Evolutionary conservation across 2,888 invertebrate species (phyloP), one percentile per base, ranked within the genome.

Genomic region (Lasioglossum leucozonium): DNA sequence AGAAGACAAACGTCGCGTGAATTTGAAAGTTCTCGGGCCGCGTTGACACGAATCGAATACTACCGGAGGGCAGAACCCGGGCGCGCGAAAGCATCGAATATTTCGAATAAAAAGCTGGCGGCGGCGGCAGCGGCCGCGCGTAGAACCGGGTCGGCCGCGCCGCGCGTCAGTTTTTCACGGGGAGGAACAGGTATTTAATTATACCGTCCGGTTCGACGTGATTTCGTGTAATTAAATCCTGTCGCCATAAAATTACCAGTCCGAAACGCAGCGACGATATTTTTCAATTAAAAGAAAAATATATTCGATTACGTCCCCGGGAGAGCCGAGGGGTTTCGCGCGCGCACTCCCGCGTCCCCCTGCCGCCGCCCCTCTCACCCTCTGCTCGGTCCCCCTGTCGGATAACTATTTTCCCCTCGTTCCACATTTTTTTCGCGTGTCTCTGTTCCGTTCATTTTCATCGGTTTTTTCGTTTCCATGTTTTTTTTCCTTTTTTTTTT

Each of bases 241-340:
- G 85, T 76, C 82, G 79, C 79, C 74, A 85, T 77, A 79, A 77
- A 87, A 82, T 87, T 81, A 84, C 82, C 84, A 71, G 69, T 74
- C 62, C 82, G 82, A 77, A 81, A 76, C 77, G 75, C 44, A 72
- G 65, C 85, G 82, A 37, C 77, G 79, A 79, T 82, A 82, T 85
- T 87, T 82, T 87, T 85, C 85, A 81, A 87, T 85, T 86, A 85
- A 86, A 79, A 87, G 85, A 85, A 85, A 85, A 81, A 82, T 87
- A 82, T 77, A 85, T 87, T 87, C 86, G 86, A 87, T 87, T 85
- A 87, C 86, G 79, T 58, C 71, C 42, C 22, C 51, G 51, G 51
- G 22, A 51, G 51, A 58, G 85, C 74, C 81, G 65, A 51, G 51
- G 55, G 74, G 67, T 77, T 42, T 74, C 77, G 74, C 74, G 58